A percentile compares a stretch with the other conserved stretches of the same genome.
Evolutionary conservation across 64 coral and sea anemone species (phyloP).

Genomic region (Cladopsammia gracilis): DNA sequence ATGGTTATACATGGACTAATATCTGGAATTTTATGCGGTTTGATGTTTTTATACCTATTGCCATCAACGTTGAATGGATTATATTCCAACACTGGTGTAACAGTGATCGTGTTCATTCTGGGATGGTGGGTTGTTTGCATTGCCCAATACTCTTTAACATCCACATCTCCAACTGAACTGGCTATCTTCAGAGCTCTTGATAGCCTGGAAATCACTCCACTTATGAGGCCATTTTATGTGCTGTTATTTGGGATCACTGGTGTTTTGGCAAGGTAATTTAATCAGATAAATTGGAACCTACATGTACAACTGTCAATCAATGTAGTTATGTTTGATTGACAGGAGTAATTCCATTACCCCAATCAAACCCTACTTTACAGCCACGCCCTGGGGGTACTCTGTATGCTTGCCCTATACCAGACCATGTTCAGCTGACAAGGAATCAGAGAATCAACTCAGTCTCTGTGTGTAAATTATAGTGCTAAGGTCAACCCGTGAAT

Average conservation of each 20-base stretch:
- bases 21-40: constrained; percentile 62
- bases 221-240: constrained; percentile 95
- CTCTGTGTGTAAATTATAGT: too few species aligned
- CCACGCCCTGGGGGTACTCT: too few species aligned
- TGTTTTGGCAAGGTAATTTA: constrained; percentile 72
- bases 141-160: constrained; percentile 83
- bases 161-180: constrained; percentile 77
- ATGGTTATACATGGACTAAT: constrained; percentile 78
- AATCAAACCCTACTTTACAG: too few species aligned
- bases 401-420: too few species aligned
- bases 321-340: too few species aligned
- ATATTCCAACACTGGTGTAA: constrained; percentile 49
- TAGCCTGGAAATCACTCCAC: constrained; percentile 63
- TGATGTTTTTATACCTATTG: constrained; percentile 91
- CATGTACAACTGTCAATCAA: too few species aligned
- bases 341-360: too few species aligned
- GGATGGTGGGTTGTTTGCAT: constrained; percentile 92
- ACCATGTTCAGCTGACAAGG: too few species aligned
- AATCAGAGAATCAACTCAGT: too few species aligned
- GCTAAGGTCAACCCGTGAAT: too few species aligned
- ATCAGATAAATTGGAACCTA: too few species aligned
- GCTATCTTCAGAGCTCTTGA: constrained; percentile 82
- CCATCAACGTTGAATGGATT: constrained; percentile 73
- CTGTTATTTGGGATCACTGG: constrained; percentile 79
- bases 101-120: constrained; percentile 68